Evolutionary conservation across 2,797 vertebrate genomes (phyloP).

Genomic region (Neosalanx taihuensis): DNA sequence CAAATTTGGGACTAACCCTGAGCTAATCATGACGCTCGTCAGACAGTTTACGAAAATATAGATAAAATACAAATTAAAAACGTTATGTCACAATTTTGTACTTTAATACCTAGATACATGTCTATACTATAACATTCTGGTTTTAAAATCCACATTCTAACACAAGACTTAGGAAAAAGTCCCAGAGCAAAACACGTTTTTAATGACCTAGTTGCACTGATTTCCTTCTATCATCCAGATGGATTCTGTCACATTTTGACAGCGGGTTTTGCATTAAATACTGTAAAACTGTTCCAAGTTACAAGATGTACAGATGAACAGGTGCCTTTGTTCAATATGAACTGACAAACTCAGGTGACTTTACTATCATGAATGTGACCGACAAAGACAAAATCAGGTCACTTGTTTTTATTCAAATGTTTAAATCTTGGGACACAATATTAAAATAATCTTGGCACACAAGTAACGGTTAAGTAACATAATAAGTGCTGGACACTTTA

Average conservation of each 20-base stretch:
- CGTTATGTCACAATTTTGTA: neutral
- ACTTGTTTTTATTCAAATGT: neutral
- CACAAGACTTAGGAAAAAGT: no score
- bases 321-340: neutral
- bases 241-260: neutral
- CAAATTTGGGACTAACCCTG: neutral
- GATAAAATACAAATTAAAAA: no score
- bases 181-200: neutral
- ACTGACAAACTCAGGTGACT: neutral
- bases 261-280: neutral
- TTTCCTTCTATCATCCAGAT: no score
- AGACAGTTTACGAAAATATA: no score
- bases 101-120: no score
- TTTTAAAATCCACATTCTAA: no score
- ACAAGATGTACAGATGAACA: neutral
- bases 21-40: neutral
- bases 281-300: neutral
- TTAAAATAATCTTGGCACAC: neutral
- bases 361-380: neutral
- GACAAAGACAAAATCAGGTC: neutral
- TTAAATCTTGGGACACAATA: neutral
- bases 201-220: neutral
- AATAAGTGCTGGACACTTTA: slow-evolving; percentile 1
- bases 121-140: no score
- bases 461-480: neutral